A percentile compares a stretch with the other conserved stretches of the same genome.
Evolutionary conservation across 2,888 invertebrate genomes (phyloP).

Genomic region (Diogma glabrata): DNA sequence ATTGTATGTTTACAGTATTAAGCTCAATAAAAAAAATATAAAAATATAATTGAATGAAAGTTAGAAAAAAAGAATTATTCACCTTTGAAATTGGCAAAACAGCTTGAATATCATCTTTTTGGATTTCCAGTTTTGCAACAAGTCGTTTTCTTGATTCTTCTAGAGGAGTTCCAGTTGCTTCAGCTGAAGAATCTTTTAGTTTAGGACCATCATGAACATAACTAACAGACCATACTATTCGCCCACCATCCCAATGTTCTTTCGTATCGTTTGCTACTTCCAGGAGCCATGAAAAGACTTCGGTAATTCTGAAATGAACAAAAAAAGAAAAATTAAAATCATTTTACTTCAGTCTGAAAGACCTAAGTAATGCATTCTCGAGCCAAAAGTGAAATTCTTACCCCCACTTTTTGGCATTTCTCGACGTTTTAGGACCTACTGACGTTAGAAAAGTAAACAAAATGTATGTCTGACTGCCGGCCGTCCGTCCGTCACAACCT

Average conservation of each 20-base stretch:
- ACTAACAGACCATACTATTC: conserved; percentile 76
- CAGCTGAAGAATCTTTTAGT: conserved; percentile 28
- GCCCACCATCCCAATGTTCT: conserved; percentile 68
- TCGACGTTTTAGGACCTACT: no score
- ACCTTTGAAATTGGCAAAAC: conserved; percentile 91
- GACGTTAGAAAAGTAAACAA: no score
- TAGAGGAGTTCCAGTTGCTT: conserved; percentile 26
- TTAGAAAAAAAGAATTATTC: conserved; percentile 23
- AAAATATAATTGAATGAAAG: no score
- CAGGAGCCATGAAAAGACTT: conserved; percentile 83
- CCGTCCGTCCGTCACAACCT: no score
- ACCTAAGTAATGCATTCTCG: no score
- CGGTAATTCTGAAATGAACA: conserved; percentile 44
- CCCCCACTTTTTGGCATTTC: no score
- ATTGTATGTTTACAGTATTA: conserved; percentile 13
- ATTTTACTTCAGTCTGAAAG: no score
- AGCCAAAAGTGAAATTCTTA: no score
- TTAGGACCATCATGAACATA: conserved; percentile 52
- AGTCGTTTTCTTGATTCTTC: conserved; percentile 48
- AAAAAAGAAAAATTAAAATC: conserved; percentile 4
- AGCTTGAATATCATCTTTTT: conserved; percentile 88
- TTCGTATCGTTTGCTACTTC: conserved; percentile 73
- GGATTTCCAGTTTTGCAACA: conserved; percentile 74
- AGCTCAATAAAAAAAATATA: no score
- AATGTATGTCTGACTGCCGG: no score